These are phyloP conservation scores for Ganaspis brasiliensis DNA, from an alignment of 2,888 invertebrate genomes.

Conservation along the genomic window DNA sequence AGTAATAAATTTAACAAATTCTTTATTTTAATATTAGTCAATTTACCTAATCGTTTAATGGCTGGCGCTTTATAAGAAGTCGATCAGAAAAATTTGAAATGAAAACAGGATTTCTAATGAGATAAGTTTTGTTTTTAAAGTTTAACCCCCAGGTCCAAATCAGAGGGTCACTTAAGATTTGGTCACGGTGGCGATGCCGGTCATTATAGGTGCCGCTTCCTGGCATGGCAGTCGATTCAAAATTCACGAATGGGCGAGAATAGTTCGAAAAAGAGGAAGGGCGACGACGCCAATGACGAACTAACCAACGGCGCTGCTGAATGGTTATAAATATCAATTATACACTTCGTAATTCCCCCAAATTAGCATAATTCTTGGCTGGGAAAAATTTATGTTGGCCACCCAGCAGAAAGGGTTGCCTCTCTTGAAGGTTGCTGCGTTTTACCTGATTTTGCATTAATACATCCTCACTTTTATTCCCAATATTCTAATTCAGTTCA, in stretches of 20 bases:
- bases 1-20: too few relatives aligned
- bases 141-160: constrained; percentile 25
- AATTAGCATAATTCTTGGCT: constrained; percentile 78
- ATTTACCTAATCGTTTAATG: too few relatives aligned
- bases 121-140: constrained; percentile 1
- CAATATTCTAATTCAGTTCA: too few relatives aligned
- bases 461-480: too few relatives aligned
- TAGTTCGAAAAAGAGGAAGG: constrained; percentile 48
- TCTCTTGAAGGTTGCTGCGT: constrained; percentile 50
- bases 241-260: constrained; percentile 52
- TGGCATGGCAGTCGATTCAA: constrained; percentile 24
- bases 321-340: constrained; percentile 79
- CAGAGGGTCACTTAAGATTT: constrained; percentile 39
- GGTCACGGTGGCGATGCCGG: constrained; percentile 28
- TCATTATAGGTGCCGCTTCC: constrained; percentile 30
- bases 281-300: constrained; percentile 33
- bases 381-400: constrained; percentile 75
- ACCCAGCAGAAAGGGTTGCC: constrained; percentile 70
- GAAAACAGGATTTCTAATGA: not conserved
- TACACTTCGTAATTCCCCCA: constrained; percentile 73
- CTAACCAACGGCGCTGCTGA: constrained; percentile 52
- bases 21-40: too few relatives aligned
- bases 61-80: too few relatives aligned
- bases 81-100: not conserved
- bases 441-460: constrained; percentile 49